Conservation (phyloP, 2,113 vertebrate species). For the Brachionichthys hirsutus region DNA sequence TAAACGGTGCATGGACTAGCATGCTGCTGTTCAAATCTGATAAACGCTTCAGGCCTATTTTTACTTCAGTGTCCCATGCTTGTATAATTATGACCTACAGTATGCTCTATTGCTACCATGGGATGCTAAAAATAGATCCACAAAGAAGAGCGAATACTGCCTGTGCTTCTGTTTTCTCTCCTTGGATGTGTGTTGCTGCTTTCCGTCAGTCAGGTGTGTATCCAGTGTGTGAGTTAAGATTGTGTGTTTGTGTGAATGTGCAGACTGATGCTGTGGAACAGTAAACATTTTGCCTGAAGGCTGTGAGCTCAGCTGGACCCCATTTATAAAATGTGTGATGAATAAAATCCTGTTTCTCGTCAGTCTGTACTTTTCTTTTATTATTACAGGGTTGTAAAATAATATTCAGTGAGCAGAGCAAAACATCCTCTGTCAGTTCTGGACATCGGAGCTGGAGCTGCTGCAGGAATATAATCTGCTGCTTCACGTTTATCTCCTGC, state of each 20-base stretch:
- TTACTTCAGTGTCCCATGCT: conserved; percentile 46
- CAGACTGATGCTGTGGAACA: conserved; percentile 34
- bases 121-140: conserved; percentile 25
- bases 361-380: neutral
- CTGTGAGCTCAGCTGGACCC: conserved; percentile 61
- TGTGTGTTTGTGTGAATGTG: conserved; percentile 17
- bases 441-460: conserved; percentile 8
- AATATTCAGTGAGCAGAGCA: neutral
- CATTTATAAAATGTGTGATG: conserved; percentile 58
- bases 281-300: conserved; percentile 58
- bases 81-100: conserved; percentile 41
- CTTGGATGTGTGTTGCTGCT: conserved; percentile 32
- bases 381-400: too few species aligned
- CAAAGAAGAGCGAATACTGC: conserved; percentile 39
- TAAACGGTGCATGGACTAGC: conserved; percentile 53
- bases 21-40: conserved; percentile 52
- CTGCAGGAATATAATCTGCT: conserved; percentile 34
- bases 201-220: conserved; percentile 43
- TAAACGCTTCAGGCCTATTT: conserved; percentile 52
- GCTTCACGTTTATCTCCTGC: conserved; percentile 63
- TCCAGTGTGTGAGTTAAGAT: conserved; percentile 22
- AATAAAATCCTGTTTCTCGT: conserved; percentile 69
- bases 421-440: conserved; percentile 13
- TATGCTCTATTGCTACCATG: conserved; percentile 25
- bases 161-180: conserved; percentile 39